Conservation (phyloP, 2,888 invertebrate genomes). For the Melinaea marsaeus region DNA sequence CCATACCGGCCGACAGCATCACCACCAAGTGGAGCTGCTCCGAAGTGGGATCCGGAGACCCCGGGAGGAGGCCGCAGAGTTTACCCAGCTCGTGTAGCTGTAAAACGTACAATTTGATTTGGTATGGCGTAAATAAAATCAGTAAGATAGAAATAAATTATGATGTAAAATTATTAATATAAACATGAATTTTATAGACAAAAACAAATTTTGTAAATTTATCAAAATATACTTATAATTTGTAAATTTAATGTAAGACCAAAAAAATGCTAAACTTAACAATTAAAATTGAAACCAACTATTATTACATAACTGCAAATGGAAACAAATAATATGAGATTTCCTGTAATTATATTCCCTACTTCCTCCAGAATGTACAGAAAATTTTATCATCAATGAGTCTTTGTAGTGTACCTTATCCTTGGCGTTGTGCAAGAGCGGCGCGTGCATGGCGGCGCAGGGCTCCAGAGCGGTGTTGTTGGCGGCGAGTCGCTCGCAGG, state of each 20-base stretch:
- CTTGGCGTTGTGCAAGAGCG: slow-evolving; percentile 92
- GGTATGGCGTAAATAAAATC: not conserved
- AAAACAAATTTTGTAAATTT: too few species aligned
- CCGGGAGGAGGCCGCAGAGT: slow-evolving; percentile 93
- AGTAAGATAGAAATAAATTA: too few species aligned
- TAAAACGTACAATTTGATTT: not conserved
- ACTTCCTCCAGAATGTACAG: too few species aligned
- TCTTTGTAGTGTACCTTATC: slow-evolving; percentile 80
- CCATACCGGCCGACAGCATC: slow-evolving; percentile 93
- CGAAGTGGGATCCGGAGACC: slow-evolving; percentile 85
- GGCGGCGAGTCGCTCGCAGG: slow-evolving; percentile 82
- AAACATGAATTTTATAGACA: too few species aligned
- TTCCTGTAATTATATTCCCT: too few species aligned
- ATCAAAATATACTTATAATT: too few species aligned
- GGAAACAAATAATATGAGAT: too few species aligned
- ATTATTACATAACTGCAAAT: too few species aligned
- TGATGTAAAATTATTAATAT: too few species aligned
- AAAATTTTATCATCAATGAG: not conserved
- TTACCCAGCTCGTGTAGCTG: slow-evolving; percentile 91
- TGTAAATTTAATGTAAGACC: too few species aligned
- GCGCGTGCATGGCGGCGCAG: slow-evolving; percentile 81
- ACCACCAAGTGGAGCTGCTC: slow-evolving; percentile 94
- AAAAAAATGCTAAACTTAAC: too few species aligned
- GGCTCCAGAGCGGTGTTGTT: slow-evolving; percentile 86
- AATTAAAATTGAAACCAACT: too few species aligned